Base-by-base conservation (phyloP, 2,888 invertebrate genomes). In the Cantharis lateralis region DNA sequence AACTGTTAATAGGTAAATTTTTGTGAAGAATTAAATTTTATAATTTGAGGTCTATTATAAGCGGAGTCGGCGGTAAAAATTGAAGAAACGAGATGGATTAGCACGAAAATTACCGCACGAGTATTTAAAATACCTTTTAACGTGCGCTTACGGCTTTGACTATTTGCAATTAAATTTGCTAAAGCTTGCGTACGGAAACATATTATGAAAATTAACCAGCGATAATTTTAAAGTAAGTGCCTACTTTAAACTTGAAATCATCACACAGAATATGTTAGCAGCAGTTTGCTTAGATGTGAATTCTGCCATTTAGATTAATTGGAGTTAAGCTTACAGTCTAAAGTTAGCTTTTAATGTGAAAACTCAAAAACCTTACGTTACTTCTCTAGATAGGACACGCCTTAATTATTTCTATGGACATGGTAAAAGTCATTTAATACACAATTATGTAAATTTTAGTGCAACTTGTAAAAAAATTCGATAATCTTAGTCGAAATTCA, bases 401-500 rank as follows among this genome's bases (percentile, higher is more conserved):
- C 80, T 82, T 83, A 81, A 83, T 84, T 83, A 82, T 80, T 82
- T 78, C 79, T 78, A 77, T 79, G 78, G 81, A 82, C 81, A 83
- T 78, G 76, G 74, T 63, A 76, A 79, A 72, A 80, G 81, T 80
- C 83, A 80, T 82, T 83, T 83, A 82, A 83, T 83, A 80, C 81
- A 82, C 82, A 84, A 83, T 84, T 84, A 84, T 84, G 84, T 77
- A 84, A 84, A 84, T 84, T 80, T 78, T 76, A 81, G 74, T 77
- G 78, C 77, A 72, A 78, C 26, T 26, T 26, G 10, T 15, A 70
- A 68, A 68, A 62, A 32, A 28, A 20, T 77, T 73, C 73, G 72
- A 77, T 71, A 62, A 20, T 16, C 20, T 77, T 68, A 68, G 5
- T 62, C 15, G 74, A 77, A 74, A 71, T 71, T 48, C 48, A 48